Base-by-base conservation (phyloP, 2,797 vertebrate species). In the Chelmon rostratus region DNA sequence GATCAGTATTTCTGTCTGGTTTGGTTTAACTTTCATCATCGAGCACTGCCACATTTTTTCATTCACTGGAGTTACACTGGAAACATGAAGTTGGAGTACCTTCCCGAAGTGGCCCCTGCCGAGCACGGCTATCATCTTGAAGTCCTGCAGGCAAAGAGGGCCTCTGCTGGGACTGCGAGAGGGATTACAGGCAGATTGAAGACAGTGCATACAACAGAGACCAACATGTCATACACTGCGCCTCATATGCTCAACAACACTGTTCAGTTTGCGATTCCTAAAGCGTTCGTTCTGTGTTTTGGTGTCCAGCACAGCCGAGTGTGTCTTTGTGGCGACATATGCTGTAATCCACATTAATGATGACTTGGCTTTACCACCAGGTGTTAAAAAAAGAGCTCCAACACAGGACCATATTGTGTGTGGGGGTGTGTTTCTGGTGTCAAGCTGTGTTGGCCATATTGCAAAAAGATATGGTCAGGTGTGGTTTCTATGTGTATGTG, bases 51-150 rank as follows among this genome's bases (percentile, higher is more conserved):
- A 4, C 28, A n/a, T n/a, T 65, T 31, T 21, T 2, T 28, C 28
- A 31, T 31, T 31, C 31, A 63, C 63, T 31, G 40, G 9, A 38
- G 37, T 38, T 31, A 31, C 31, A 31, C 28, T 31, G 15, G 11
- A n/a, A 23, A 37, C 61, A 50, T 3, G 1, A 33, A 56, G 44
- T 16, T 46, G 1, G 11, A 35, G 15, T 88, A 98, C 97, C 96
- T 98, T 98, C 56, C 97, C 97, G 88, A 98, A 98, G 90, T 98
- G 97, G 16, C 97, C 97, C 70, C 97, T 93, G 76, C 97, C 97
- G 6, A 98, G 92, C 77, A 98, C 97, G 0, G 97, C 97, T 1
- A 97, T 84, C 81, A 97, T 91, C 73, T 92, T 96, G 92, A 98
- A 98, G 81, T 97, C 96, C 84, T 95, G 94, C 19, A 98, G 92